Evolutionary conservation across 2,113 vertebrate species (phyloP).

Genomic region (Muntiacus reevesi): DNA sequence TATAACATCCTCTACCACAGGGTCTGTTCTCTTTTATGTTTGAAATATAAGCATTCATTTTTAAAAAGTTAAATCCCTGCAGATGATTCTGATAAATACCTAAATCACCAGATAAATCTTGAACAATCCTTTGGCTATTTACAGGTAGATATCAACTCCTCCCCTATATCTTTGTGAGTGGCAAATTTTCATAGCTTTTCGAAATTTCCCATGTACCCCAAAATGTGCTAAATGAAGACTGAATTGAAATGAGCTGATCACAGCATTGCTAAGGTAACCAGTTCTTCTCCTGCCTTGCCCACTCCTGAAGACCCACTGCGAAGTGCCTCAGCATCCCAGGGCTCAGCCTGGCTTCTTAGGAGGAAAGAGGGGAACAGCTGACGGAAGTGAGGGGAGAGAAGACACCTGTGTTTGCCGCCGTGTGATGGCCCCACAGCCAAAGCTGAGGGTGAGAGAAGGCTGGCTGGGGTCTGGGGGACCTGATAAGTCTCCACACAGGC

Average conservation of each 20-base stretch:
- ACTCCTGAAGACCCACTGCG: neutral
- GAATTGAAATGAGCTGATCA: neutral
- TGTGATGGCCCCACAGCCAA: neutral
- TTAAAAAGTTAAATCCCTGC: neutral
- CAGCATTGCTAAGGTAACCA: neutral
- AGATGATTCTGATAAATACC: neutral
- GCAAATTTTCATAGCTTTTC: neutral
- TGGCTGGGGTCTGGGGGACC: neutral
- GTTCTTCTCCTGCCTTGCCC: neutral
- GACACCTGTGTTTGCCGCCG: neutral
- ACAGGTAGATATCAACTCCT: neutral
- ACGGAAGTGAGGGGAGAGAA: neutral
- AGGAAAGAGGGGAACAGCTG: neutral
- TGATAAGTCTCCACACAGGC: neutral
- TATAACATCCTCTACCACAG: neutral
- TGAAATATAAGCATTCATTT: neutral
- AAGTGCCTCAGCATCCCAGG: neutral
- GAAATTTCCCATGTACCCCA: neutral
- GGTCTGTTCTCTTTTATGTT: neutral
- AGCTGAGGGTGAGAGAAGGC: neutral
- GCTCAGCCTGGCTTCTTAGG: neutral
- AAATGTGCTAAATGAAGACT: neutral
- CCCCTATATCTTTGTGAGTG: neutral
- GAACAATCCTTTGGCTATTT: neutral
- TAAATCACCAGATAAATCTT: neutral